Conservation (phyloP, 1,140 invertebrate genomes). For the Andrena cerasifolii region DNA sequence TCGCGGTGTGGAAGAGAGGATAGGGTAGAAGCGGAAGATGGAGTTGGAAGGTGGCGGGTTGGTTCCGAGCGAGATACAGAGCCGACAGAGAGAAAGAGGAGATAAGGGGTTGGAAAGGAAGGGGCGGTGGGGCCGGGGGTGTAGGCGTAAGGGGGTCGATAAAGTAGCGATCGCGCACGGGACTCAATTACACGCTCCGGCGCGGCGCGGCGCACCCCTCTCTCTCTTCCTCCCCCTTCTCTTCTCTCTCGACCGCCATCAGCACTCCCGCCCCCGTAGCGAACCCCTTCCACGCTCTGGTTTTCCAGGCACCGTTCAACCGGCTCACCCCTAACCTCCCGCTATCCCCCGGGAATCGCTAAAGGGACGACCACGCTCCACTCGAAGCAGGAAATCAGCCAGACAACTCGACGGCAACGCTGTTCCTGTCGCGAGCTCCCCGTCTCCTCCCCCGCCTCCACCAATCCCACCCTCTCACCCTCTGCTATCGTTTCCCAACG, state of each 20-base stretch:
- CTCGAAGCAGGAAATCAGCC: conserved; percentile 69
- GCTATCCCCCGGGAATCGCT: conserved; percentile 61
- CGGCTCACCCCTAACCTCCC: conserved; percentile 52
- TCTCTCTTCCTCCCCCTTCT: conserved; percentile 27
- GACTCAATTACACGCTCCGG: conserved; percentile 82
- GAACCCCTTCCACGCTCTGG: conserved; percentile 37
- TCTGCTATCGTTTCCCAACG: not conserved
- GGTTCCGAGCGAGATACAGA: conserved; percentile 5
- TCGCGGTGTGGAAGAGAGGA: not conserved
- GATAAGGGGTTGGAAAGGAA: conserved; percentile 39
- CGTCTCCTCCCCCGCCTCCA: conserved; percentile 39
- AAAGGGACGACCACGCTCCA: conserved; percentile 63
- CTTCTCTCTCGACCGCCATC: conserved; percentile 58
- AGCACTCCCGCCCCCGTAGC: conserved; percentile 54
- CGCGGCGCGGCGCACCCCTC: conserved; percentile 69
- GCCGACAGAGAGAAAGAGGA: not conserved
- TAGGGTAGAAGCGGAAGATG: conserved; percentile 1
- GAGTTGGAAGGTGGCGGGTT: conserved; percentile 36
- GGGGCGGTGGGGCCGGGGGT: conserved; percentile 44
- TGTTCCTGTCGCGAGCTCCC: conserved; percentile 68
- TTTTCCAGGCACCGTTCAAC: conserved; percentile 59
- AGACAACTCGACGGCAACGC: conserved; percentile 71
- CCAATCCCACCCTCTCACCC: conserved; percentile 48
- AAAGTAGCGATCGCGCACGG: conserved; percentile 82
- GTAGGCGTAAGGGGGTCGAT: conserved; percentile 78